Evolutionary conservation across 2,113 vertebrate genomes (phyloP).

Genomic region (Notiomystis cincta): DNA sequence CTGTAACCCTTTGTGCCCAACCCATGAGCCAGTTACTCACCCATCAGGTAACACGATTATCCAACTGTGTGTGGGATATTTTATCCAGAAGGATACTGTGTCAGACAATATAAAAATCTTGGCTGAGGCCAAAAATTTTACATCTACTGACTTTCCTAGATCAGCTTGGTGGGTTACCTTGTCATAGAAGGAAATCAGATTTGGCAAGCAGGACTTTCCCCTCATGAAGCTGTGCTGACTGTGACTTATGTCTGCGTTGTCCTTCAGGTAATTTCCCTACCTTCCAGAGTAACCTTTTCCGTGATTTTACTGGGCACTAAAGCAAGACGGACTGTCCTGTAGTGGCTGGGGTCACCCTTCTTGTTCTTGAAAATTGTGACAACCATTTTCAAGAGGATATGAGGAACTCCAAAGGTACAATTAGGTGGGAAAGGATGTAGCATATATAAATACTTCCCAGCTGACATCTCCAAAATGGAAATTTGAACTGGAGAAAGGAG

Average conservation of each 20-base stretch:
- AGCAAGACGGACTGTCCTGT: background rate
- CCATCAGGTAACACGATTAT: background rate
- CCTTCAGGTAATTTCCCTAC: background rate
- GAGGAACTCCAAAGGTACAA: background rate
- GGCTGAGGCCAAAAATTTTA: background rate
- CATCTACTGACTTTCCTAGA: background rate
- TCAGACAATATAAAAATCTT: background rate
- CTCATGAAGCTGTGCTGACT: accelerated
- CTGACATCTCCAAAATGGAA: background rate
- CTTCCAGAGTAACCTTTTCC: background rate
- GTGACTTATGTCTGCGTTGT: background rate
- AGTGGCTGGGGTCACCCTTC: background rate
- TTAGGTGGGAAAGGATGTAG: background rate
- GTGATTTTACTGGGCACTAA: background rate
- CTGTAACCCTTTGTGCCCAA: background rate
- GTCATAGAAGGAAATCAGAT: background rate
- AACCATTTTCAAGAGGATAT: background rate
- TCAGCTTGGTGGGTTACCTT: background rate
- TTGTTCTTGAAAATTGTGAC: background rate
- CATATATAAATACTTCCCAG: background rate
- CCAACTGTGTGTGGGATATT: background rate
- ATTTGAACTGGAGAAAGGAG: background rate
- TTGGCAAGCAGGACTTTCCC: background rate
- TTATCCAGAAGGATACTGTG: background rate
- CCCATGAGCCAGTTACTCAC: background rate